Evolutionary conservation across 2,113 vertebrate genomes (phyloP).

Genomic region (Albula goreensis): DNA sequence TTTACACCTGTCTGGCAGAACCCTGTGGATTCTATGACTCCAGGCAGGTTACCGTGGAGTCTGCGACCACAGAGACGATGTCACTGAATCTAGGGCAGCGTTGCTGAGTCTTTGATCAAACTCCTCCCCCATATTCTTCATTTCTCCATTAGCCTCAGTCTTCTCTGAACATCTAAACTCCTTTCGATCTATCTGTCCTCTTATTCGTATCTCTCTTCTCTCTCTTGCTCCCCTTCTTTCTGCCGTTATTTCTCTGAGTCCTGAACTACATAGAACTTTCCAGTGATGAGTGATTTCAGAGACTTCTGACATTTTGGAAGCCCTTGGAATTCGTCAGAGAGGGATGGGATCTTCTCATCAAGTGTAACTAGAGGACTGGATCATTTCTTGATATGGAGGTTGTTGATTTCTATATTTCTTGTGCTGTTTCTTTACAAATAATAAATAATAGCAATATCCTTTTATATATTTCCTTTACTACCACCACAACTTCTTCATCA

Average conservation of each 20-base stretch:
- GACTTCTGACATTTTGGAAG: constrained; percentile 39
- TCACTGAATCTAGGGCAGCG: constrained; percentile 37
- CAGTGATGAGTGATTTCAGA: constrained; percentile 26
- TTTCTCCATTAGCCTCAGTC: constrained; percentile 8
- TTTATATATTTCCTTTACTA: no score
- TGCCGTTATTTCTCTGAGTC: constrained; percentile 2
- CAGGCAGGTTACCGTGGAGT: not conserved
- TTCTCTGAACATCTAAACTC: constrained; percentile 22
- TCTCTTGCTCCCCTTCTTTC: not conserved
- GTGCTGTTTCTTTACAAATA: no score
- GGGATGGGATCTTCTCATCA: constrained; percentile 1
- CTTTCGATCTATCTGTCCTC: not conserved
- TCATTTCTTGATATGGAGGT: not conserved
- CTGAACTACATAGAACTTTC: constrained; percentile 37
- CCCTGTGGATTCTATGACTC: not conserved
- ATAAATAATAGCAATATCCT: no score
- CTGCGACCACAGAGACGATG: constrained; percentile 13
- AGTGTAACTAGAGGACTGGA: not conserved
- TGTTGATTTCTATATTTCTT: not conserved
- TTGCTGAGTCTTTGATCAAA: constrained; percentile 29
- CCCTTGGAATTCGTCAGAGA: constrained; percentile 45
- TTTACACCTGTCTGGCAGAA: constrained; percentile 47
- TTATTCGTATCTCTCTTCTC: not conserved
- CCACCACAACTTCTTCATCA: no score
- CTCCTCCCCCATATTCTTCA: constrained; percentile 12